These are phyloP conservation scores for Cyprinodon tularosa DNA, from an alignment of 2,113 vertebrate genomes.

Conservation along the genomic window DNA sequence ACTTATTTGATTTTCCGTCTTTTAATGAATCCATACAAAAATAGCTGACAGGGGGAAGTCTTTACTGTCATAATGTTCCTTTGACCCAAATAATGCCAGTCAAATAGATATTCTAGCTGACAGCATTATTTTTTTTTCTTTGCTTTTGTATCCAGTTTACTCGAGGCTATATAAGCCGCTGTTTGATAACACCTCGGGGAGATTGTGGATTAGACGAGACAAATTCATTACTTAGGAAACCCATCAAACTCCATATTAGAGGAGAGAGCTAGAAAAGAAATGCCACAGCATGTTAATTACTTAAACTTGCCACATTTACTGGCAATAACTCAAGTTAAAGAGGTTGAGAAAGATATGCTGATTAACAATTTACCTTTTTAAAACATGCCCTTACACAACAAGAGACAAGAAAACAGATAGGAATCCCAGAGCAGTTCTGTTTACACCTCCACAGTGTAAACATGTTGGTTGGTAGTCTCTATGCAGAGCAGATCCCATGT, in stretches of 20 bases:
- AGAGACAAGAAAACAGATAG: not conserved
- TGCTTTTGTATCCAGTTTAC: not conserved
- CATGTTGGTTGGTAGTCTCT: not conserved
- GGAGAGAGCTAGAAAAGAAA: constrained; percentile 18
- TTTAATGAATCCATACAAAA: not conserved
- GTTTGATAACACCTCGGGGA: constrained; percentile 17
- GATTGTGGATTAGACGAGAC: not conserved
- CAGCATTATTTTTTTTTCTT: constrained; percentile 5
- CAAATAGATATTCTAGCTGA: not conserved
- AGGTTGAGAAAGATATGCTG: not conserved
- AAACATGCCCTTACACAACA: not conserved
- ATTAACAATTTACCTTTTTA: not conserved
- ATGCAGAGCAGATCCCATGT: not conserved
- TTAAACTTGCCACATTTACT: constrained; percentile 5
- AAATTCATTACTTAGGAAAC: constrained; percentile 15
- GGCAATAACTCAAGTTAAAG: not conserved
- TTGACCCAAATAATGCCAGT: not conserved
- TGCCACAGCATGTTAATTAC: constrained; percentile 17
- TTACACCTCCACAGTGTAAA: not conserved
- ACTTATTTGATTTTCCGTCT: not conserved
- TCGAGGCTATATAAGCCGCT: constrained; percentile 1
- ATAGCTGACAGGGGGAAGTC: not conserved
- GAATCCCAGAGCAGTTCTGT: not conserved
- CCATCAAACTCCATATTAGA: not conserved
- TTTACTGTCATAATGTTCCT: constrained; percentile 2